Percentiles rank a stretch among this genome's conserved stretches.
Evolutionary conservation across 1,140 invertebrate species (phyloP).

Genomic region (Chrysomallon squamiferum): DNA sequence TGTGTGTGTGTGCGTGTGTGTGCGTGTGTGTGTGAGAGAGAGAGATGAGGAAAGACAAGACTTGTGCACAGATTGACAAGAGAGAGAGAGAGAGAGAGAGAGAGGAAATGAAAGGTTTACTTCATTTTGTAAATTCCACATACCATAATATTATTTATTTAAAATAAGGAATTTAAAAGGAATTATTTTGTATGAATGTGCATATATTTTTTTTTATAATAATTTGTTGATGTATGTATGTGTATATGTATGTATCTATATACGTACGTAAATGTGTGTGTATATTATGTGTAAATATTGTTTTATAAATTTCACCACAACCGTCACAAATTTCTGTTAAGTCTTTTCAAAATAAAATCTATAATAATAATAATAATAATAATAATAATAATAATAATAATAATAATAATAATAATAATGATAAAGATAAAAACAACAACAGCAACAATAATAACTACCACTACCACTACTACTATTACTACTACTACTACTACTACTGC

Average conservation of each 20-base stretch:
- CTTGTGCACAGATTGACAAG: not conserved
- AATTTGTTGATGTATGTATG: not conserved
- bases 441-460: too few species aligned
- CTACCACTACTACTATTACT: too few species aligned
- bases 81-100: not conserved
- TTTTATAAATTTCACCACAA: too few species aligned
- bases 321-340: too few species aligned
- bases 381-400: too few species aligned
- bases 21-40: not conserved
- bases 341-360: too few species aligned
- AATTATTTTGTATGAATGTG: not conserved
- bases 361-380: too few species aligned
- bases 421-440: too few species aligned
- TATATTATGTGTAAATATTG: too few species aligned
- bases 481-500: too few species aligned
- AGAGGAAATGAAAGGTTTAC: not conserved
- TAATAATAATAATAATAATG: too few species aligned
- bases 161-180: not conserved
- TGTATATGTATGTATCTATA: not conserved
- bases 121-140: not conserved
- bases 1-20: slow-evolving; percentile 2
- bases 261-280: not conserved
- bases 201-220: not conserved
- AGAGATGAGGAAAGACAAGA: not conserved
- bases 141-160: not conserved